Percentiles rank a stretch among this genome's conserved stretches.
Evolutionary conservation across 2,888 invertebrate genomes (phyloP).

Genomic region (Merodon equestris): DNA sequence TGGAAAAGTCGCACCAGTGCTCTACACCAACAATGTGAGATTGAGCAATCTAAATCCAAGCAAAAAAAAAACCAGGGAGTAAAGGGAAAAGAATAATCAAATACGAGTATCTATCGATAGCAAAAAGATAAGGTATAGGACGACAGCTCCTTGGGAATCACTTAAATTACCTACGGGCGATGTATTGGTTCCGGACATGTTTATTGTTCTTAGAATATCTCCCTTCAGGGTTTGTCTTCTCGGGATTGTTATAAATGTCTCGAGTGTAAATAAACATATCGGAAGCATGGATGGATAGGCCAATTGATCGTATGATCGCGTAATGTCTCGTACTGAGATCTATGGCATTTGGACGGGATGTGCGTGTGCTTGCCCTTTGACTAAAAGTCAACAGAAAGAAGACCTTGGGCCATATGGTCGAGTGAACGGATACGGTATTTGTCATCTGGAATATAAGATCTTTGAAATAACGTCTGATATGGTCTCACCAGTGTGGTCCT

Average conservation of each 20-base stretch:
- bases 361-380: slow-evolving; percentile 43
- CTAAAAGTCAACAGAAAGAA: slow-evolving; percentile 2
- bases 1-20: slow-evolving; percentile 36
- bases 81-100: slow-evolving; percentile 27
- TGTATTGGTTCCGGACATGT: slow-evolving; percentile 58
- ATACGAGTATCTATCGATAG: slow-evolving; percentile 16
- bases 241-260: slow-evolving; percentile 63
- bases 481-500: too few species aligned
- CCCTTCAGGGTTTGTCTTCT: slow-evolving; percentile 49
- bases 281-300: slow-evolving; percentile 2
- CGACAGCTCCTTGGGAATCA: slow-evolving; percentile 42
- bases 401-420: slow-evolving; percentile 49
- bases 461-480: too few species aligned
- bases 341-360: slow-evolving; percentile 24
- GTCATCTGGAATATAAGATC: too few species aligned
- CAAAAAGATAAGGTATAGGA: slow-evolving; percentile 23
- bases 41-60: slow-evolving; percentile 28
- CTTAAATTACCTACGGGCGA: slow-evolving; percentile 63
- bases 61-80: too few species aligned
- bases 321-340: slow-evolving; percentile 24
- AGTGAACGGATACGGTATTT: slow-evolving; percentile 1
- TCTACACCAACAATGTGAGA: slow-evolving; percentile 35
- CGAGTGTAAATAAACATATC: slow-evolving; percentile 64
- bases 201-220: slow-evolving; percentile 59
- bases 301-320: slow-evolving; percentile 6